These are phyloP conservation scores for Phasianus colchicus DNA, from an alignment of 2,113 vertebrate species.

Conservation along the genomic window DNA sequence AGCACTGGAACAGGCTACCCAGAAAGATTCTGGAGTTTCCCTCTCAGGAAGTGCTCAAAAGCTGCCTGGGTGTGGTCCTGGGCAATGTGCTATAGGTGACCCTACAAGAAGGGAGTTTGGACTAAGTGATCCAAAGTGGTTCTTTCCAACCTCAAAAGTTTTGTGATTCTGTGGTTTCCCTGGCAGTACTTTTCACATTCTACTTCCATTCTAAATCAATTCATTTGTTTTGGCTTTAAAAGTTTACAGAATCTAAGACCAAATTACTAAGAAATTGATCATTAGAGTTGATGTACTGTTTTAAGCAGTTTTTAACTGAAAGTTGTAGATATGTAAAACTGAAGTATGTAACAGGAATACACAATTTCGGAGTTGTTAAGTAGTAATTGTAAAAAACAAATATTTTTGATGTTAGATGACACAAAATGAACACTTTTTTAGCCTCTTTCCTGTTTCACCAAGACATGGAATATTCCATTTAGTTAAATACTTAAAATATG, in stretches of 20 bases:
- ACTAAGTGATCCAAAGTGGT: too few relatives aligned
- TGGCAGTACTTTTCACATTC: not conserved
- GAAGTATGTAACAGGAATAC: not conserved
- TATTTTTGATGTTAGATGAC: not conserved
- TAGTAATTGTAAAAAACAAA: fast-evolving
- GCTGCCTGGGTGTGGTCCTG: too few relatives aligned
- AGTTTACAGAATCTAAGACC: not conserved
- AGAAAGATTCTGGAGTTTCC: too few relatives aligned
- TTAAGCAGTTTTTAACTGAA: not conserved
- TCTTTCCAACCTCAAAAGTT: too few relatives aligned
- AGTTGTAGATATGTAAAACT: not conserved
- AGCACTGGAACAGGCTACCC: too few relatives aligned
- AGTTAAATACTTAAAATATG: not conserved
- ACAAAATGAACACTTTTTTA: not conserved
- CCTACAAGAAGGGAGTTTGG: too few relatives aligned
- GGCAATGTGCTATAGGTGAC: too few relatives aligned
- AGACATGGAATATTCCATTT: not conserved
- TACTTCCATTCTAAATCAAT: not conserved
- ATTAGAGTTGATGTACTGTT: fast-evolving
- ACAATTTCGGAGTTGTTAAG: not conserved
- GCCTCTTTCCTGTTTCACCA: not conserved
- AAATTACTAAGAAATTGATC: not conserved
- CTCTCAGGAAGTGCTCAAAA: too few relatives aligned
- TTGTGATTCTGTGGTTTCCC: not conserved
- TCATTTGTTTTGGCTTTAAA: not conserved